phyloP scores from a whole-genome alignment of 2,888 invertebrate species.

The Nymphalis urticae region DNA sequence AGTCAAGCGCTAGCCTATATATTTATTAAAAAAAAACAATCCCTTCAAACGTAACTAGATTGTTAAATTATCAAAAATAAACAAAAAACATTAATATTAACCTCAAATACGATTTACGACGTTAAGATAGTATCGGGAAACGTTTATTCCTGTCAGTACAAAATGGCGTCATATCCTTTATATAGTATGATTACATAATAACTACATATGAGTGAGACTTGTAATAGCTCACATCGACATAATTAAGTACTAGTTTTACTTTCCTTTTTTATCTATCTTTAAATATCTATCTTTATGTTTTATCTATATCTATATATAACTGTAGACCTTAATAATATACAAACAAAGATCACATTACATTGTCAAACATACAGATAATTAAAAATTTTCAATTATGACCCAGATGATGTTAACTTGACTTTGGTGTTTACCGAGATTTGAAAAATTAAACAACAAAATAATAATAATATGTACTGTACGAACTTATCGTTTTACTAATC shows the following conservation, averaged over 20 bases:
- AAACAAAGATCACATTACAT: no score
- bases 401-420: no score
- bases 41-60: no score
- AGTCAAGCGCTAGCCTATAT: no score
- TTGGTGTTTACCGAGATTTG: no score
- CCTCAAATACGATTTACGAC: background rate
- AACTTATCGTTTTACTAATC: background rate
- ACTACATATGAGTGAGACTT: slow-evolving; percentile 17
- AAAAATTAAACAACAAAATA: no score
- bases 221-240: background rate
- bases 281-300: background rate
- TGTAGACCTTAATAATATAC: no score
- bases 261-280: background rate
- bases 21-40: no score
- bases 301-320: background rate
- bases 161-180: slow-evolving; percentile 10
- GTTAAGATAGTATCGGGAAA: background rate
- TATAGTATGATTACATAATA: slow-evolving; percentile 27
- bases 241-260: background rate
- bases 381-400: no score
- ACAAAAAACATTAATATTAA: background rate
- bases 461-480: no score
- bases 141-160: background rate
- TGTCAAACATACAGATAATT: no score
- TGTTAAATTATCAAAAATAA: background rate